Evolutionary conservation across 2,113 vertebrate genomes (phyloP), one percentile per base, ranked within the genome.

Genomic region (Cyphomyrus plagiostoma): DNA sequence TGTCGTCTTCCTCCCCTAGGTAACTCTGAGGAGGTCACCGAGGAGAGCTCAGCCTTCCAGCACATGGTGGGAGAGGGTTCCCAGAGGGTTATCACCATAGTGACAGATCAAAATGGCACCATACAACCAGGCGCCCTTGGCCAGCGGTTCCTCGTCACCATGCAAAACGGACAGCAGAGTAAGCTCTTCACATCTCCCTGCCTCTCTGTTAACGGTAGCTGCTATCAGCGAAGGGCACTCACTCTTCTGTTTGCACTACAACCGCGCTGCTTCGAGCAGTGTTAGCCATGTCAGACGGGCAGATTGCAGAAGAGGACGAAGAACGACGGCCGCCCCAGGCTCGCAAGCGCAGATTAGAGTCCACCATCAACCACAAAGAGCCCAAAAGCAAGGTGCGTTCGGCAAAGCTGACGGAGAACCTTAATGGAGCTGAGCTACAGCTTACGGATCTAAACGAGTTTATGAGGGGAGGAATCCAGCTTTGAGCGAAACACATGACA

Each of bases 11-110:
- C 86, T 88, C 89, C 90, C 88, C 77, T 90, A 94, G 94, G 91
- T 66, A 50, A 92, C 88, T 42, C 91, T 1, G 96, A 95, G 89
- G 95, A 97, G 49, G 74, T 30, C 0, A n/a, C 45, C 80, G 92
- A 93, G 0, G 90, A 93, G 21, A 90, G 92, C 1, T 88, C 92
- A 30, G 93, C 94, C 50, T 39, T 95, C 8, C 95, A 94, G 84
- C 94, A 94, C 74, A 91, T 92, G 45, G 92, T 95, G 19, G 93
- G 95, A 35, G 91, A 93, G 2, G 91, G 94, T 74, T 93, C 94
- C 89, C 96, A 95, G 92, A 95, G 93, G 30, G 94, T 97, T 90
- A 95, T 97, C 62, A 92, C 97, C 89, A 95, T 97, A 48, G 95
- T 96, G 30, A 96, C 95, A 0, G 95, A 95, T 46, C 93, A 95